phyloP scores from a whole-genome alignment of 2,113 vertebrate species.

The Tragelaphus scriptus region DNA sequence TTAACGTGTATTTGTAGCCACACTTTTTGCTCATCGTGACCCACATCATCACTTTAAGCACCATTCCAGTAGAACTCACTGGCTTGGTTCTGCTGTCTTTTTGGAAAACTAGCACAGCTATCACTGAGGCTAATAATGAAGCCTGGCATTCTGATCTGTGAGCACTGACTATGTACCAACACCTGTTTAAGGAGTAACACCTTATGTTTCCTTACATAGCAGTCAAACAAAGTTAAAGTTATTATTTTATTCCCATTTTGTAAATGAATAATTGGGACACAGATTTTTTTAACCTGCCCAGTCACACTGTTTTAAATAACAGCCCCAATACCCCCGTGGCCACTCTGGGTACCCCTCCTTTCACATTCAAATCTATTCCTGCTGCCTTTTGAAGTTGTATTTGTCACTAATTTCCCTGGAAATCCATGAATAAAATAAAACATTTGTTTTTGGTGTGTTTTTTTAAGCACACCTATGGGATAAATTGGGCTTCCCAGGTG shows the following conservation, averaged over 20 bases:
- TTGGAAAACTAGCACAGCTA: background rate
- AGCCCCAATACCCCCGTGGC: background rate
- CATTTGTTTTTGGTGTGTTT: background rate
- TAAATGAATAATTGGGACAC: background rate
- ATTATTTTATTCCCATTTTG: background rate
- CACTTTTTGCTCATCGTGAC: background rate
- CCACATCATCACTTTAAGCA: background rate
- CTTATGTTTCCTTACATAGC: background rate
- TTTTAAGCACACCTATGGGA: background rate
- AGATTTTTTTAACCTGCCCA: background rate
- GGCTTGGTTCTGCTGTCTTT: background rate
- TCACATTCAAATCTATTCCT: background rate
- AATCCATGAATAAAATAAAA: background rate
- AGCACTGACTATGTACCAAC: background rate
- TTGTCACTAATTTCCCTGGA: background rate
- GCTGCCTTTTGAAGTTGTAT: background rate
- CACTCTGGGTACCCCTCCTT: background rate
- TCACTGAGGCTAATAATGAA: background rate
- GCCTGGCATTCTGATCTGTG: background rate
- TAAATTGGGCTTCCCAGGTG: background rate
- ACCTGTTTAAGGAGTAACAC: background rate
- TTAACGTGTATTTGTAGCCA: too few species aligned
- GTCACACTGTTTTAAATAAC: background rate
- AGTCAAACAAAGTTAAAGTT: background rate
- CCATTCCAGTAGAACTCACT: background rate